A percentile compares a stretch with the other conserved stretches of the same genome.
These are phyloP conservation scores for Danio choprae DNA, from an alignment of 2,797 vertebrate species.

Conservation along the genomic window DNA sequence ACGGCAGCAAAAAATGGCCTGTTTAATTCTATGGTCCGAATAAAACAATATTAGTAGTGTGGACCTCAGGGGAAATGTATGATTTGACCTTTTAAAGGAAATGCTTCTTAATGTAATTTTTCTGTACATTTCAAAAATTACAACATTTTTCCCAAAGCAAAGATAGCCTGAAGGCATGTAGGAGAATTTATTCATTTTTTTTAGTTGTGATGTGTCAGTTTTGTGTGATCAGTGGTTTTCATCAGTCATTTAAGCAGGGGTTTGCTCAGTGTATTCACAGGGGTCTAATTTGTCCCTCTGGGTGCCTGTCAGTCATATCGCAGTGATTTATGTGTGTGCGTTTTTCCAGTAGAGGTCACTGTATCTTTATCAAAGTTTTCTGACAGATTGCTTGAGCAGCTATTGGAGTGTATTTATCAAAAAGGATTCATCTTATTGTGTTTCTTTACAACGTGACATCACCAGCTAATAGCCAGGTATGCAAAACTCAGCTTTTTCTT, in stretches of 20 bases:
- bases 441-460: neutral
- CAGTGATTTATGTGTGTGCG: constrained; percentile 31
- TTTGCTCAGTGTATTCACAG: neutral
- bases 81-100: neutral
- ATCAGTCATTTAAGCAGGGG: constrained; percentile 7
- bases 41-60: neutral
- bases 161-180: neutral
- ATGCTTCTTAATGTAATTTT: neutral
- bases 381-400: constrained; percentile 14
- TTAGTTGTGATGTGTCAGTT: neutral
- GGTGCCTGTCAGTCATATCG: constrained; percentile 33
- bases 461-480: too few species aligned
- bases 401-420: neutral
- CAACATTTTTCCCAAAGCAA: neutral
- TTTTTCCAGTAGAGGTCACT: constrained; percentile 62
- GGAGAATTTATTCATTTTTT: neutral
- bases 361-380: constrained; percentile 46
- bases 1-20: neutral
- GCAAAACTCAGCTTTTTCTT: too few species aligned
- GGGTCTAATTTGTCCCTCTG: neutral
- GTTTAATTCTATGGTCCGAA: neutral
- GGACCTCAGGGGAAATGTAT: neutral
- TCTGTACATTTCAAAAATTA: neutral
- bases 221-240: constrained; percentile 2
- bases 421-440: neutral